Base-by-base conservation (phyloP, 35 echinoderm and acorn worm species). In the Apostichopus parvimensis region DNA sequence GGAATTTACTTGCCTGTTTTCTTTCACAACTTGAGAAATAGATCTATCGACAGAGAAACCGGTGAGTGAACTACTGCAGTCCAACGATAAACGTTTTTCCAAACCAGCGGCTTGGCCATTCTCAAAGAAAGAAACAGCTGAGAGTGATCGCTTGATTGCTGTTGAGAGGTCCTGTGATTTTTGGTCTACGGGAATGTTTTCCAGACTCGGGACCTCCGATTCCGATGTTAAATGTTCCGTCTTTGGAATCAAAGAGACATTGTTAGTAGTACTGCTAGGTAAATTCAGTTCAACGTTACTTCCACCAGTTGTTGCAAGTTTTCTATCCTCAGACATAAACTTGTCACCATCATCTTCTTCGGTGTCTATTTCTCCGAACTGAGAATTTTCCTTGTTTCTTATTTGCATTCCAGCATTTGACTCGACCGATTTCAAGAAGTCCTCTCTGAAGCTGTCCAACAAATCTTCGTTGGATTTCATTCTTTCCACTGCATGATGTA, bases 381-480 rank as follows among this genome's bases (percentile, higher is more conserved):
- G 5, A 68, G 64, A 13, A 13, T 10, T 9, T 68, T 68, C 64
- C 64, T 68, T 9, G 64, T 13, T 76, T 76, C 17, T 76, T 24
- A 17, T 76, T 15, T 11, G 73, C 17, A 76, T 15, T 34, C 28
- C 28, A 0, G 28, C 28, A 45, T 26, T 25, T 34, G 78, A 25
- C 78, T 80, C 64, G 11, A 68, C 17, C 64, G 4, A 17, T 53
- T 82, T 10, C 6, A 82, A 55, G 18, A 82, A 82, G 79, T 82
- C 79, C 55, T 45, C 9, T 82, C 79, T 57, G 18, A 82, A 82
- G 54, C 79, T 82, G 79, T 82, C 79, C 12, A 82, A 52, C 13
- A 82, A 52, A 55, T n/a, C 55, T 82, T 82, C 79, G 54, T 82
- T 54, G n/a, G 79, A 82, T n/a, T 15, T 34, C 79, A 82, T 56